Evolutionary conservation across 2,888 invertebrate species (phyloP), one percentile per base, ranked within the genome.

Genomic region (Ochropleura leucogaster): DNA sequence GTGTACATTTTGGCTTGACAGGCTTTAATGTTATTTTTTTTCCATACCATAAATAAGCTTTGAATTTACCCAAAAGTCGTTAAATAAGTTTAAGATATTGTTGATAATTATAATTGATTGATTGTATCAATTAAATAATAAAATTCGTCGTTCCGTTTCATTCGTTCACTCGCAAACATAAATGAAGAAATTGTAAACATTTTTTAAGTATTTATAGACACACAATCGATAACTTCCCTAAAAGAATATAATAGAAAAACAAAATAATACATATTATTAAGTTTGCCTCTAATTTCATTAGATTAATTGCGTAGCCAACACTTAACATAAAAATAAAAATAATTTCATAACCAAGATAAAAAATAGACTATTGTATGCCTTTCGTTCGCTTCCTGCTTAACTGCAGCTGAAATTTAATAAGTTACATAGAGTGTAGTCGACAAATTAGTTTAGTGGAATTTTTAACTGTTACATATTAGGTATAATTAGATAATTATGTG

Each of bases 81-180:
- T 57, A 57, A 14, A n/a, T 57, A n/a, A n/a, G 5, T 51, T 74
- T 47, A 7, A 20, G 18, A 53, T 47, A 12, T 2, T 47, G 12
- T 10, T 8, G 12, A 49, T 0, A 49, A 49, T 14, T 49, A 49
- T 14, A 49, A 14, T 49, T 6, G 14, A 12, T 3, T 5, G 14
- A 12, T 49, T 4, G 18, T 42, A 47, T 20, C 46, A 47, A 57
- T 65, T 49, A 49, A 74, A 49, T 49, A 42, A 63, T 47, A 64
- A 64, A 57, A 47, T 14, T 49, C 2, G 53, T 68, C 20, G 30
- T 63, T 63, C 8, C 44, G 46, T 51, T 77, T 64, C 42, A 77
- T 59, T 51, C 57, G 10, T 51, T 64, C 7, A 59, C 44, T 46
- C 51, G 57, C 0, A 9, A 57, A 49, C 7, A 59, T 77, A 42